Base-by-base conservation (phyloP, 2,797 vertebrate species). In the Mormyrops attenuatus region DNA sequence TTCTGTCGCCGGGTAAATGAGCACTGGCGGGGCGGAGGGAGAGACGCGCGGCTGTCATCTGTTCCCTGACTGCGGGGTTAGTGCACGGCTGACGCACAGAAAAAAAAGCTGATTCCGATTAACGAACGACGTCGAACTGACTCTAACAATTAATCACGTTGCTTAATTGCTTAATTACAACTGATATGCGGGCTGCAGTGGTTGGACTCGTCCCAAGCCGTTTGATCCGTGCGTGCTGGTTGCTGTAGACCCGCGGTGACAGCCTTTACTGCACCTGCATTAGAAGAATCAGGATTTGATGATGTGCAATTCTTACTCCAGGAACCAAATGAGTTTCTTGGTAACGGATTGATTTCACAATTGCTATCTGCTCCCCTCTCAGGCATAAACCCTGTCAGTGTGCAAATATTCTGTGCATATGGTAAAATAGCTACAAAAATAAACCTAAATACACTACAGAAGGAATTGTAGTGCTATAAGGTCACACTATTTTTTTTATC, bases 81-180 rank as follows among this genome's bases (percentile, higher is more conserved):
- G 85, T 87, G 47, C 30, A 17, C n/a, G 89, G 20, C 30, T 73
- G 63, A 38, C 38, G 89, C 49, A n/a, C 20, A n/a, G 41, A 38
- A 38, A 38, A 69, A 34, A 73, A 73, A 38, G 30, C 13, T 34
- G 66, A 73, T 38, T 73, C 30, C 66, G 30, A 73, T 73, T 73
- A 73, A 73, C 66, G 30, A 73, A 38, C 30, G 66, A 82, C 17
- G 20, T 47, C 17, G 77, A 47, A 82, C 77, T 47, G 38, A 85
- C 13, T 89, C 57, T 49, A 50, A 85, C 22, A 49, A 47, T 50
- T 85, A 50, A 47, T 47, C 47, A n/a, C 22, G 44, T 50, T 73
- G 66, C 66, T 38, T 73, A 73, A 80, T 80, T 80, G 17, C 73
- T 80, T 82, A 82, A 82, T 82, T 82, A 44, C 41, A 34, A 82